Base-by-base conservation (phyloP, 1,140 invertebrate genomes). In the Tribolium castaneum region DNA sequence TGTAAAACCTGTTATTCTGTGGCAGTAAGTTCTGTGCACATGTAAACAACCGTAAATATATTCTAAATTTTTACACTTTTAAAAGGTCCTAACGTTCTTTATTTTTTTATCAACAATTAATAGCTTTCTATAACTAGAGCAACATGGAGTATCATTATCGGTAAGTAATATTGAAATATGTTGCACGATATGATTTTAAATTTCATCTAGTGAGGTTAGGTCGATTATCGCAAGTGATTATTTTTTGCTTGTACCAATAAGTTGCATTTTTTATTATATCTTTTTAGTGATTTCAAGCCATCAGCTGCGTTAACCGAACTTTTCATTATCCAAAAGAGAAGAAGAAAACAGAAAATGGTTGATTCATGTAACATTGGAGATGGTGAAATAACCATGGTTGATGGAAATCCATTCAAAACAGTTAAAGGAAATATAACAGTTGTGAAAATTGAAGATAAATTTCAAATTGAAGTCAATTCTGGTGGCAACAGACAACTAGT, bases 131-230 rank as follows among this genome's bases (percentile, higher is more conserved):
- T 54, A 7, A 54, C 51, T 54, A 16, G 51, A 54, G 51, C 51
- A 54, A 16, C 51, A 54, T 54, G 51, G 51, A 54, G 51, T 54
- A 54, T 54, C 16, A 54, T 54, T 7, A 54, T 54, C n/a, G 51
- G 51, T 54, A 54, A 54, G 51, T 54, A 54, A 54, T 54, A 54
- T 54, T 54, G 51, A 54, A 54, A 54, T 54, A 54, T 54, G 51
- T 54, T 54, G 51, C 51, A 54, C 51, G 16, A 16, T 54, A 54
- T 54, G n/a, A 54, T 54, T 54, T 54, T 54, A 16, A 54, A 54
- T 54, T 54, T 54, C n/a, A 54, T 54, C 3, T 54, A 54, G 51
- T 54, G 51, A 54, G 51, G 51, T 54, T 54, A 54, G 51, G 16
- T 54, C 51, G 16, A 54, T 54, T n/a, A 54, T 54, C 51, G 51